Base-by-base conservation (phyloP, 2,797 vertebrate species). In the Dipus sagitta region DNA sequence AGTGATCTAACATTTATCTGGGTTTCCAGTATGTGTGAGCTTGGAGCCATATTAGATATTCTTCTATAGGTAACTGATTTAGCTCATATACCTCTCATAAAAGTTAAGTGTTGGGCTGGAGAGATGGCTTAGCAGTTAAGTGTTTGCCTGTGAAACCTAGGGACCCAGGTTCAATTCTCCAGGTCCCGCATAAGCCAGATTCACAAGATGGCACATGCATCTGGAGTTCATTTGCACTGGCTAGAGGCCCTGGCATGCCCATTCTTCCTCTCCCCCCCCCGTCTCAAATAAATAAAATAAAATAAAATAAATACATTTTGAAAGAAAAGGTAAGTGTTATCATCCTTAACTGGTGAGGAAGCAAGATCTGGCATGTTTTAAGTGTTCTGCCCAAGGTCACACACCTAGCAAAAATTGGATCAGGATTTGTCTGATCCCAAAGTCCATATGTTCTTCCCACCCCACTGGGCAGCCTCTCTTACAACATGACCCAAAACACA, bases 301-400 rank as follows among this genome's bases (percentile, higher is more conserved):
- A 47, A 47, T 47, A 47, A 47, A 47, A 47, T 47, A 47, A 47
- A 47, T 47, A 47, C 8, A 47, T 47, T 47, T 47, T 47, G 47
- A 47, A 47, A 47, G 47, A 65, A 65, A 47, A 72, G 9, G 18
- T 32, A 75, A 72, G 62, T 30, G 24, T 32, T 7, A 68, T 62
- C 52, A 26, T 14, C 4, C 17, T 75, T 90, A n/a, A 26, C 47
- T 64, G n/a, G 74, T 54, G 26, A 94, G 26, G 58, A 93, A 79
- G 24, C 58, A 65, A 85, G 75, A 76, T 60, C 54, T 54, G 60
- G 21, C 74, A 17, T 90, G 28, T 87, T 79, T 87, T 79, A 91
- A 88, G 58, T 83, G 85, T 70, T 93, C 84, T 86, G 52, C 52
- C 86, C 93, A 97, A 94, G 89, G 92, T 90, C 81, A 81, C 64